Conservation (phyloP, 2,888 invertebrate genomes). For the Ichneumoninae sp. region DNA sequence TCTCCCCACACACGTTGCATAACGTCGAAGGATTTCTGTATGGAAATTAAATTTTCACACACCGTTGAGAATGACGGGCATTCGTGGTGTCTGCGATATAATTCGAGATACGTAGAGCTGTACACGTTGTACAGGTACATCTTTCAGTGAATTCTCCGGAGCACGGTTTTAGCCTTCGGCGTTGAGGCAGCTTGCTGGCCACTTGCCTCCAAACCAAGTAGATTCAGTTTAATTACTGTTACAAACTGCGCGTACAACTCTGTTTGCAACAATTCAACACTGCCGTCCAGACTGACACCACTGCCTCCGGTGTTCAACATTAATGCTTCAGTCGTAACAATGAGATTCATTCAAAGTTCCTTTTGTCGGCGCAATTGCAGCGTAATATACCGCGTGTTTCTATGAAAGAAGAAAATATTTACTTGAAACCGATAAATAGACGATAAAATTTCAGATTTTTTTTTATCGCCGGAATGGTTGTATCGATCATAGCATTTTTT, state of each 20-base stretch:
- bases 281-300: slow-evolving; percentile 50
- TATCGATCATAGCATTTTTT: background rate
- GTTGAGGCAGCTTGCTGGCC: slow-evolving; percentile 54
- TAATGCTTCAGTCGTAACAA: slow-evolving; percentile 57
- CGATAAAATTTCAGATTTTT: background rate
- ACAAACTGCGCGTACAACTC: slow-evolving; percentile 62
- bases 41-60: slow-evolving; percentile 42
- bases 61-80: slow-evolving; percentile 36
- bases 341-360: slow-evolving; percentile 53
- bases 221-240: slow-evolving; percentile 69
- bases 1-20: slow-evolving; percentile 31
- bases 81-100: slow-evolving; percentile 50
- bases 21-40: slow-evolving; percentile 12
- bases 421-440: background rate
- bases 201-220: slow-evolving; percentile 67
- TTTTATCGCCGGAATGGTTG: background rate
- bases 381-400: background rate
- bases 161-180: slow-evolving; percentile 53
- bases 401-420: background rate
- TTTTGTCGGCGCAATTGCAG: background rate
- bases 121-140: slow-evolving; percentile 29
- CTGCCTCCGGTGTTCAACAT: slow-evolving; percentile 60
- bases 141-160: slow-evolving; percentile 61
- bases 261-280: slow-evolving; percentile 62
- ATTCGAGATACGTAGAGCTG: slow-evolving; percentile 29